Evolutionary conservation across 2,797 vertebrate species (phyloP).

Genomic region (Peromyscus aztecus): DNA sequence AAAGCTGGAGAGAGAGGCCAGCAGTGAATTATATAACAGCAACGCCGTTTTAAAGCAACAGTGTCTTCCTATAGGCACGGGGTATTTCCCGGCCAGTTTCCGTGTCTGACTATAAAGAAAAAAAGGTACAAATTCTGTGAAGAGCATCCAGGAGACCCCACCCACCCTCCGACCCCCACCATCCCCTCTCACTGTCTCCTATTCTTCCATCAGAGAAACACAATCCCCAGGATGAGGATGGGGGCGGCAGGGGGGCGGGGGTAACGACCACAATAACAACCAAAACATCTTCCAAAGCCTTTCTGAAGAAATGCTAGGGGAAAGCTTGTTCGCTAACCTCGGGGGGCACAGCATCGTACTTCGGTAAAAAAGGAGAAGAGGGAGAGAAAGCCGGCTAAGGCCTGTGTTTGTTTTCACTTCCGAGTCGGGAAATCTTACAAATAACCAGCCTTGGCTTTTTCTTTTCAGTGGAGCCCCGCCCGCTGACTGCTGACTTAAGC

Average conservation of each 20-base stretch:
- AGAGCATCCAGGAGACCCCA: neutral
- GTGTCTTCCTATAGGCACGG: neutral
- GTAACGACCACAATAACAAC: neutral
- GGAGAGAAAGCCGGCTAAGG: neutral
- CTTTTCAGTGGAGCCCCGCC: neutral
- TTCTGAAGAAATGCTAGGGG: constrained; percentile 27
- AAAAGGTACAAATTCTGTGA: neutral
- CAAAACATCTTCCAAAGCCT: neutral
- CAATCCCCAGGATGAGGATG: neutral
- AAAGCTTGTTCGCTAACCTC: neutral
- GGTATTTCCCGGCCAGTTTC: neutral
- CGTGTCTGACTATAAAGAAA: constrained; percentile 18
- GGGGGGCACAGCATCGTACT: neutral
- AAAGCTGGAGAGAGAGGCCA: constrained; percentile 71
- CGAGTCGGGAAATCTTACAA: neutral
- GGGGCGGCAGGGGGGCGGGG: neutral
- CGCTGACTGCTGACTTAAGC: neutral
- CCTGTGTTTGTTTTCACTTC: constrained; percentile 44
- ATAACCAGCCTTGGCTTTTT: neutral
- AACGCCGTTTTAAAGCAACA: constrained; percentile 69
- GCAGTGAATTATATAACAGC: constrained; percentile 77
- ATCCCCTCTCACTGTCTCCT: neutral
- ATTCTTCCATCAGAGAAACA: neutral
- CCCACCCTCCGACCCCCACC: neutral
- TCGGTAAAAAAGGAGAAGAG: neutral